Evolutionary conservation across 2,888 invertebrate species (phyloP), one percentile per base, ranked within the genome.

Genomic region (Epistrophe eligans): DNA sequence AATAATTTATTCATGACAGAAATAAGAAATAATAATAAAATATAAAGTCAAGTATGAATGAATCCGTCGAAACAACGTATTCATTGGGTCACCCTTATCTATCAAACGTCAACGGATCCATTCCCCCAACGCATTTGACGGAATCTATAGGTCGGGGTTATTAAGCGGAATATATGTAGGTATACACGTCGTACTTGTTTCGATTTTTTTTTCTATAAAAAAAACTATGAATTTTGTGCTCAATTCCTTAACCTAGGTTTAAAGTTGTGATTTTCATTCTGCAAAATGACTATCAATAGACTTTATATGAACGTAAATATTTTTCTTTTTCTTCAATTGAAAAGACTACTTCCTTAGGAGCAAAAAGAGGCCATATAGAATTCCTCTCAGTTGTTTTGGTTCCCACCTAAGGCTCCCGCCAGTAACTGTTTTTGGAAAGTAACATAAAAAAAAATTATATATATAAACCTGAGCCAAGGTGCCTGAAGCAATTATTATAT

Each of bases 401-500:
- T 58, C 58, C 58, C 58, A 58, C 35, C 58, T 58, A 5, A 58
- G 35, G 35, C 58, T 58, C 35, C 58, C 35, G 35, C 35, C 35
- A 58, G 8, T 62, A 62, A 62, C 62, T 62, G 62, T 62, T 43
- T 35, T 40, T 40, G 40, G 40, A 62, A 62, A 2, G 15, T 9
- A 15, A 40, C 15, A 40, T 4, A 40, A 60, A 40, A 38, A 60
- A 35, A 58, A 35, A 35, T 1, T 10, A 32, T 10, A 13, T 13
- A 43, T 15, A 6, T 60, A 13, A 60, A 38, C 67, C 55, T 62
- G 83, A 55, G 79, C 74, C 79, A 83, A 62, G 17, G 17, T 66
- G 43, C 64, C 45, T 32, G 4, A 32, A 66, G 64, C 45, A 66
- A 66, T 48, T 62, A 62, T 62, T 62, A 66, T 45, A 15, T 40